Base-by-base conservation (phyloP, 2,888 invertebrate genomes). In the Acrobasis suavella region DNA sequence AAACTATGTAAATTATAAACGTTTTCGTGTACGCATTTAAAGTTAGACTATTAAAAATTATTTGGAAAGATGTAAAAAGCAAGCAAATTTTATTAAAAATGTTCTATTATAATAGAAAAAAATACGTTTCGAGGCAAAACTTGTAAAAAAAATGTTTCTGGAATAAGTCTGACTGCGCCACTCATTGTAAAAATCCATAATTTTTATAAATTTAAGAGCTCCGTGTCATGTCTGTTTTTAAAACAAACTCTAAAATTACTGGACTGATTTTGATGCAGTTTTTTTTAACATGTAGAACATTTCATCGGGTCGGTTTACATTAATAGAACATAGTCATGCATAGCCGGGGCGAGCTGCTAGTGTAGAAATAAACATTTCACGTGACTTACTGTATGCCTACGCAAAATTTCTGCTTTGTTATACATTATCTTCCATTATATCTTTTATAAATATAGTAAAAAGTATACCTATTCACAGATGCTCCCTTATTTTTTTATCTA, bases 351-450 rank as follows among this genome's bases (percentile, higher is more conserved):
- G 32, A 32, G 32, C 8, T 8, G 32, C 32, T 32, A 32, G 12
- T 22, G 17, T 58, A 32, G 7, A 58, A 50, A 50, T 37, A 49
- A 58, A 15, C n/a, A 6, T 7, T 32, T 37, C 32, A 58, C 32
- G 58, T 58, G 58, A 58, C 58, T 58, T 58, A 58, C 32, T 9
- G 50, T 58, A 58, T 50, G 58, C 58, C 58, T 58, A 50, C 37
- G 50, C 49, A 46, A 58, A 58, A 39, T 55, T 16, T 55, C 55
- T 10, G 55, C 55, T 55, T 55, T 55, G 38, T 52, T 52, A 12
- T 51, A 17, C 5, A 32, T 17, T 17, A 32, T n/a, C 52, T 52
- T 52, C 52, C 52, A 52, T 14, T 32, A 32, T 32, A 32, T 46
- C n/a, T n/a, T n/a, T 10, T 32, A 37, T 52, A 32, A 16, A 5